Base-by-base conservation (phyloP, 2,888 invertebrate genomes). In the Dione juno region DNA sequence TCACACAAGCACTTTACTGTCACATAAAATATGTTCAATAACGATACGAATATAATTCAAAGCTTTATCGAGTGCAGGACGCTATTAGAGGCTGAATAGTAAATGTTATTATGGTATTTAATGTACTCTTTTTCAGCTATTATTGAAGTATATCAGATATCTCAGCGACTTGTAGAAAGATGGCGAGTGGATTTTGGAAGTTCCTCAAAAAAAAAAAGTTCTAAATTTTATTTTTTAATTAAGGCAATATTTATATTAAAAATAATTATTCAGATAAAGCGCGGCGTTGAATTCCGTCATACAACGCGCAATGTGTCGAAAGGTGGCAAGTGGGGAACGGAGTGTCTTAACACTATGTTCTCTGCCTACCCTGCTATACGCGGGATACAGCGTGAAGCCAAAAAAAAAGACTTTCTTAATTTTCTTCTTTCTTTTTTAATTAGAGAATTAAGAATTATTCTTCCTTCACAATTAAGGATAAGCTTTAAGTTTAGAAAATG, bases 91-190 rank as follows among this genome's bases (percentile, higher is more conserved):
- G 58, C 64, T 68, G 63, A 45, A 69, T 76, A 74, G 74, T 74
- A 74, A 71, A 75, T 70, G 72, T 68, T 75, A 75, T 73, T 68
- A 73, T 45, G 66, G 19, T 28, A 64, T 59, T 69, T 71, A 67
- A 75, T 70, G 71, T 66, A 74, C 67, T 71, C 75, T 73, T 75
- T 75, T 77, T 70, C 67, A 75, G 66, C 68, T 70, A 71, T 67
- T 66, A 70, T 58, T 16, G 10, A 50, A 19, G 19, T 19, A 19
- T n/a, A 35, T 54, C 54, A 54, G 54, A 35, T 19, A n/a, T n/a
- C n/a, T n/a, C n/a, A n/a, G 19, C 50, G 50, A 16, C 5, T 50
- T 16, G 28, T 28, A 3, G 28, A 28, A 28, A 28, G 28, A 28
- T n/a, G n/a, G n/a, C n/a, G n/a, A n/a, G n/a, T n/a, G n/a, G n/a